Percentiles rank a stretch among this genome's conserved stretches.
Conservation (phyloP, 2,113 vertebrate species). For the Phalacrocorax pelagicus region DNA sequence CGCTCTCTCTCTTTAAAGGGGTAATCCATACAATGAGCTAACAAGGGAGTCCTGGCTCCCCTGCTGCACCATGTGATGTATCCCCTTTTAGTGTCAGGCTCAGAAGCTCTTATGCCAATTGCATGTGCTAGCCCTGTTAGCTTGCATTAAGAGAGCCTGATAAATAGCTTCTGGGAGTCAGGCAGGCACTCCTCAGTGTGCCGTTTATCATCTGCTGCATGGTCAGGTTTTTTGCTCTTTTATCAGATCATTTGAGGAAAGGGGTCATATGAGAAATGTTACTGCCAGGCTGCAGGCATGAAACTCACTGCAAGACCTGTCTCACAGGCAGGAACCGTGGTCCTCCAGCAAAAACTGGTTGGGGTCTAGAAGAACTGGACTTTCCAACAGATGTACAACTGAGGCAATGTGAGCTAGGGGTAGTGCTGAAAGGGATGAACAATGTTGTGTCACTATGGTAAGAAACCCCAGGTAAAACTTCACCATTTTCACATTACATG, state of each 20-base stretch:
- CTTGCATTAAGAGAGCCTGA: conserved; percentile 41
- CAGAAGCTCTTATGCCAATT: conserved; percentile 25
- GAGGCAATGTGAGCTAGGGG: neutral
- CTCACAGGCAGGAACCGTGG: neutral
- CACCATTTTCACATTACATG: neutral
- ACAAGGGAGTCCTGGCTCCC: conserved; percentile 22
- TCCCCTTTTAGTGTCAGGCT: conserved; percentile 20
- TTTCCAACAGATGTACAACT: neutral
- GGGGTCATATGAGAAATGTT: neutral
- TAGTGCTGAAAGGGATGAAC: neutral
- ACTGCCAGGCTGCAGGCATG: neutral
- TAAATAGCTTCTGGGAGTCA: conserved; percentile 37
- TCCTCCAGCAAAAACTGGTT: neutral
- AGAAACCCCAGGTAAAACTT: neutral
- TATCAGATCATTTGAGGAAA: neutral
- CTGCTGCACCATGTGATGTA: neutral
- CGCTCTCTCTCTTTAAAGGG: neutral
- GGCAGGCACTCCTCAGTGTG: neutral
- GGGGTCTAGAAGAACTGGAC: neutral
- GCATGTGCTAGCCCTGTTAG: conserved; percentile 46
- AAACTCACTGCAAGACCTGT: neutral
- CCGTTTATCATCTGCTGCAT: conserved; percentile 29
- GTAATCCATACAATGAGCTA: conserved; percentile 32
- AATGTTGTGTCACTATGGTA: neutral
- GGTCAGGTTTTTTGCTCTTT: conserved; percentile 13